These are phyloP conservation scores for Ceratina japonica DNA, from an alignment of 1,140 invertebrate genomes.

Conservation along the genomic window DNA sequence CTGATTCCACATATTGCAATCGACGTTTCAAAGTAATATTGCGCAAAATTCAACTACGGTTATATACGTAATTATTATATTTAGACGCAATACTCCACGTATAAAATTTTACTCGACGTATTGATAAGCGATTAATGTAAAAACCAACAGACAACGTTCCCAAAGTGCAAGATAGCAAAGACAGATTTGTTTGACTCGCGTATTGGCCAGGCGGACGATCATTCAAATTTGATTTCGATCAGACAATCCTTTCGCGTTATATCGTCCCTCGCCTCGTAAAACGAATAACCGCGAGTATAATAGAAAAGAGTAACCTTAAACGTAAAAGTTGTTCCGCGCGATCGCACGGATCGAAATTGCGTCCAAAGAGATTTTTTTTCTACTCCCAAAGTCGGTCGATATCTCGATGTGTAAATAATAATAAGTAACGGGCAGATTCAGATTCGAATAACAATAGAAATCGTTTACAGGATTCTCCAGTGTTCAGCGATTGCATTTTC, in stretches of 20 bases:
- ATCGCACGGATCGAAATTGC: slow-evolving; percentile 48
- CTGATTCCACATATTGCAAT: neutral
- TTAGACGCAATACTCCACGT: slow-evolving; percentile 27
- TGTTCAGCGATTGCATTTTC: slow-evolving; percentile 35
- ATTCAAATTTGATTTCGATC: slow-evolving; percentile 36
- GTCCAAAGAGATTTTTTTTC: slow-evolving; percentile 43
- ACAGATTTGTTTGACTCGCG: neutral
- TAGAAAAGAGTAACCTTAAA: neutral
- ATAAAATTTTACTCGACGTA: slow-evolving; percentile 15
- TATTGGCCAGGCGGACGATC: slow-evolving; percentile 28
- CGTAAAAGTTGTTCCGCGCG: neutral
- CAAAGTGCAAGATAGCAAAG: no score
- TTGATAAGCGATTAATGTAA: slow-evolving; percentile 16
- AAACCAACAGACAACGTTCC: neutral
- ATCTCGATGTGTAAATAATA: slow-evolving; percentile 59
- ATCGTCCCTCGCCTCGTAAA: slow-evolving; percentile 47
- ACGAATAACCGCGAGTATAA: slow-evolving; percentile 8
- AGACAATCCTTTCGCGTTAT: slow-evolving; percentile 50
- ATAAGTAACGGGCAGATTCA: slow-evolving; percentile 18
- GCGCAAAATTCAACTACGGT: slow-evolving; percentile 23
- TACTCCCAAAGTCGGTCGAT: slow-evolving; percentile 33
- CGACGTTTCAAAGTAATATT: slow-evolving; percentile 5
- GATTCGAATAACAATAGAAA: slow-evolving; percentile 43
- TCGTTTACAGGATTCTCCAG: slow-evolving; percentile 27
- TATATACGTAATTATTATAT: slow-evolving; percentile 23